These are phyloP conservation scores for Prorops nasuta DNA, from an alignment of 1,140 invertebrate genomes.

Conservation along the genomic window DNA sequence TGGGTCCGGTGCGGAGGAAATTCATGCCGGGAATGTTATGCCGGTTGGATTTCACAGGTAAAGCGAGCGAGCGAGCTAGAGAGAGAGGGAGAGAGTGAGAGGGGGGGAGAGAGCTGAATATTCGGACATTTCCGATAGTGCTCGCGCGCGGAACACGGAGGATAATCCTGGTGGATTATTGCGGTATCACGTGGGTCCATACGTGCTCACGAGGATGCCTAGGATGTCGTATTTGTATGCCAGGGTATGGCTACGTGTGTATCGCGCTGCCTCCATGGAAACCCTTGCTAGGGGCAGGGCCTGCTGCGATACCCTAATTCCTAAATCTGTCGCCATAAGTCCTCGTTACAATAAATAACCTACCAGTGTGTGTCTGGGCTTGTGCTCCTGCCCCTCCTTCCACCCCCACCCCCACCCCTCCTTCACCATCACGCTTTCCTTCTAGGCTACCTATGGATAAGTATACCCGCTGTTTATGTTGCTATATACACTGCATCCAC, in stretches of 20 bases:
- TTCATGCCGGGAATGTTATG: too few relatives aligned
- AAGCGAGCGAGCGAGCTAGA: not conserved
- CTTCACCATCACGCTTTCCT: not conserved
- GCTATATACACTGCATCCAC: not conserved
- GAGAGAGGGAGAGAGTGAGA: not conserved
- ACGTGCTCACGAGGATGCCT: constrained; percentile 39
- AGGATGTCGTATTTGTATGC: constrained; percentile 41
- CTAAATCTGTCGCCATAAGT: constrained; percentile 60
- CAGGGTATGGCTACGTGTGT: constrained; percentile 29
- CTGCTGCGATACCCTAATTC: constrained; percentile 52
- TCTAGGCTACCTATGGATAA: not conserved
- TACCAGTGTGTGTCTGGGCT: constrained; percentile 40
- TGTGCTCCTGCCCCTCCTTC: constrained; percentile 31
- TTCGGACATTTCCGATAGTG: too few relatives aligned
- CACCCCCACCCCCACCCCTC: constrained; percentile 20
- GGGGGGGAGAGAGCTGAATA: not conserved
- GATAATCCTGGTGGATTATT: constrained; percentile 58
- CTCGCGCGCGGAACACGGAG: constrained; percentile 39
- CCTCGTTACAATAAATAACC: constrained; percentile 59
- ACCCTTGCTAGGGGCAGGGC: constrained; percentile 45
- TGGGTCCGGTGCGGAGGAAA: too few relatives aligned
- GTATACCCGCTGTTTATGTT: not conserved
- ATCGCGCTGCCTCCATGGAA: constrained; percentile 42
- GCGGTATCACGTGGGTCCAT: constrained; percentile 49
- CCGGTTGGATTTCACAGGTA: too few relatives aligned